phyloP scores from a whole-genome alignment of 2,113 vertebrate species.

The Origma solitaria region DNA sequence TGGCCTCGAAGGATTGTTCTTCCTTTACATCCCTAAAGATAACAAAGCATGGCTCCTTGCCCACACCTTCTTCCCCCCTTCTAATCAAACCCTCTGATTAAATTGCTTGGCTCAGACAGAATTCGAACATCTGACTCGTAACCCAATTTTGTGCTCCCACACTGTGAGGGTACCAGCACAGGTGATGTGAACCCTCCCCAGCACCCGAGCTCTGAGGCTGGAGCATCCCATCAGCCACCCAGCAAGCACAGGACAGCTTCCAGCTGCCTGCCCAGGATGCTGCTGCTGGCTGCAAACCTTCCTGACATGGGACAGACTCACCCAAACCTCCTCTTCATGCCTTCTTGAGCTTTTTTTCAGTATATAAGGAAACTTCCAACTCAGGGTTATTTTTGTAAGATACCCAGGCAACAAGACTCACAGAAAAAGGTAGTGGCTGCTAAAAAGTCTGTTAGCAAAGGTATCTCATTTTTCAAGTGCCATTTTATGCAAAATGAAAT shows the following conservation, averaged over 20 bases:
- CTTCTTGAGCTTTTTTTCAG: not conserved
- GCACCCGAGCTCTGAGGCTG: not conserved
- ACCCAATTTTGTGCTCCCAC: not conserved
- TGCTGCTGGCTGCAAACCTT: not conserved
- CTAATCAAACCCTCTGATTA: not conserved
- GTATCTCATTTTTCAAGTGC: not conserved
- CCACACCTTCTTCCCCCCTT: not conserved
- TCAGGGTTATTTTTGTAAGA: not conserved
- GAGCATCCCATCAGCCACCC: not conserved
- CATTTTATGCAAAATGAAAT: not conserved
- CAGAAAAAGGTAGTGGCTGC: not conserved
- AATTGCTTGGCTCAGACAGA: not conserved
- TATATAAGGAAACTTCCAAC: not conserved
- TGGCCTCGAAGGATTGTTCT: not conserved
- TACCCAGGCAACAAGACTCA: not conserved
- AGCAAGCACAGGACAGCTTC: not conserved
- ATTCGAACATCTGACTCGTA: not conserved
- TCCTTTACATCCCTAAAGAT: not conserved
- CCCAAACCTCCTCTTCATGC: not conserved
- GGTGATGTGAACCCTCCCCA: not conserved
- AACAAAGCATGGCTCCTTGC: not conserved
- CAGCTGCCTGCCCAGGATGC: not conserved
- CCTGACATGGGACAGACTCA: not conserved
- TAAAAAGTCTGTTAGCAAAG: not conserved
- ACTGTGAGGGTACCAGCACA: not conserved